Percentiles rank a stretch among this genome's conserved stretches.
phyloP scores from a whole-genome alignment of 1,140 invertebrate genomes.

The Telenomus remus region DNA sequence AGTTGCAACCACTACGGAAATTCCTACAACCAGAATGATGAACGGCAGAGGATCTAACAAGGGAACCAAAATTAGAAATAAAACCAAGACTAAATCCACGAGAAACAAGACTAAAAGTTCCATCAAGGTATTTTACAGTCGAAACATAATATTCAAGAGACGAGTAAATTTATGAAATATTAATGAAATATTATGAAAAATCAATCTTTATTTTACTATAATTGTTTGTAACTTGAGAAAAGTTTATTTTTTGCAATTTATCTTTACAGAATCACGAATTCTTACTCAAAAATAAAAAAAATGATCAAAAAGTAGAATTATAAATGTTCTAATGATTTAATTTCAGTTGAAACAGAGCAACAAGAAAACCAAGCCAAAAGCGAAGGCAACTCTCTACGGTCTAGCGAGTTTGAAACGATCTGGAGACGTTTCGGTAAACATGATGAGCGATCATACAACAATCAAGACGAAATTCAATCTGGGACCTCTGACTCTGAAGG shows the following conservation, averaged over 20 bases:
- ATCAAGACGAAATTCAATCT: conserved; percentile 87
- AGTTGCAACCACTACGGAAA: conserved; percentile 53
- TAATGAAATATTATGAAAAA: too few relatives aligned
- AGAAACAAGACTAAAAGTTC: conserved; percentile 24
- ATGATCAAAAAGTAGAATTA: too few relatives aligned
- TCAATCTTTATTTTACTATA: too few relatives aligned
- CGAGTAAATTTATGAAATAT: too few relatives aligned
- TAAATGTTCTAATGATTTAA: too few relatives aligned
- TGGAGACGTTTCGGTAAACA: conserved; percentile 86
- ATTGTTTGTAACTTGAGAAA: too few relatives aligned
- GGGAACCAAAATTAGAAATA: conserved; percentile 53
- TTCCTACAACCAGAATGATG: conserved; percentile 53
- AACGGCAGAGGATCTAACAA: conserved; percentile 53
- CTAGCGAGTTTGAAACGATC: conserved; percentile 84
- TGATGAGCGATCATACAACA: conserved; percentile 85
- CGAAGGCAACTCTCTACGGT: conserved; percentile 86
- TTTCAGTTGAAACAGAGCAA: neutral
- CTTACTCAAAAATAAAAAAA: too few relatives aligned
- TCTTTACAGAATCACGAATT: too few relatives aligned
- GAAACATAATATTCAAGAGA: too few relatives aligned
- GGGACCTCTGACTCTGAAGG: conserved; percentile 85
- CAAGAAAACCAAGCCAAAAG: conserved; percentile 76
- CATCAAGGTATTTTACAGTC: conserved; percentile 1
- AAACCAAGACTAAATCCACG: conserved; percentile 36
- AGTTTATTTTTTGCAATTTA: too few relatives aligned